Percentiles rank a stretch among this genome's conserved stretches.
Evolutionary conservation across 2,888 invertebrate species (phyloP).

Genomic region (Eupeodes luniger): DNA sequence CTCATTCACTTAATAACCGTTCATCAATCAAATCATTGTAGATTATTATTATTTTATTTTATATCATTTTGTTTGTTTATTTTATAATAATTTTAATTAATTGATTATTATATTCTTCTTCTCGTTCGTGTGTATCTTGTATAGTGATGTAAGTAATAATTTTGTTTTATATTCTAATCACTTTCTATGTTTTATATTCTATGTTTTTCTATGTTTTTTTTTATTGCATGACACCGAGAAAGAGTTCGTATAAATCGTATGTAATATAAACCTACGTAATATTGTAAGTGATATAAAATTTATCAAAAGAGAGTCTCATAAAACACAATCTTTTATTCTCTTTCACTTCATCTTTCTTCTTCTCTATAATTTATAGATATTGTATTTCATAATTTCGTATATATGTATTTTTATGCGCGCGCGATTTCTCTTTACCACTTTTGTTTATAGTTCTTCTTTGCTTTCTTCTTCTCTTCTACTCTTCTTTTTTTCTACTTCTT

Average conservation of each 20-base stretch:
- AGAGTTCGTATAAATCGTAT: constrained; percentile 3
- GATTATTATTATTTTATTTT: constrained; percentile 60
- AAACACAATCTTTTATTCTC: constrained; percentile 30
- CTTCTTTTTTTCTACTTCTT: constrained; percentile 9
- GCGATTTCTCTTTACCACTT: constrained; percentile 58
- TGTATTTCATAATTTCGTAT: not conserved
- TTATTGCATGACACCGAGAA: constrained; percentile 32
- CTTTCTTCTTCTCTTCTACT: constrained; percentile 14
- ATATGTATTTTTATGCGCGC: constrained; percentile 54
- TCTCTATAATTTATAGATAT: constrained; percentile 31
- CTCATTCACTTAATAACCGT: constrained; percentile 71
- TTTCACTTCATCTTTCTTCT: not conserved
- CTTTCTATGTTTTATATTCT: constrained; percentile 56
- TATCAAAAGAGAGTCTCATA: constrained; percentile 5
- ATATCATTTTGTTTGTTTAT: constrained; percentile 42
- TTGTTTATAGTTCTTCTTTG: constrained; percentile 59
- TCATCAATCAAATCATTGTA: constrained; percentile 73
- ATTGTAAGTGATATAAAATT: constrained; percentile 31
- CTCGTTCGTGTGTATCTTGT: constrained; percentile 33
- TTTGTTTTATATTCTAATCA: constrained; percentile 44
- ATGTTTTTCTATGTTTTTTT: constrained; percentile 12
- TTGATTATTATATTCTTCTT: constrained; percentile 30
- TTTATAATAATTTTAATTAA: constrained; percentile 61
- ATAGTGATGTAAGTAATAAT: constrained; percentile 66
- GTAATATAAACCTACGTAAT: no score